Conservation (phyloP, 2,888 invertebrate genomes). For the Melieria crassipennis region DNA sequence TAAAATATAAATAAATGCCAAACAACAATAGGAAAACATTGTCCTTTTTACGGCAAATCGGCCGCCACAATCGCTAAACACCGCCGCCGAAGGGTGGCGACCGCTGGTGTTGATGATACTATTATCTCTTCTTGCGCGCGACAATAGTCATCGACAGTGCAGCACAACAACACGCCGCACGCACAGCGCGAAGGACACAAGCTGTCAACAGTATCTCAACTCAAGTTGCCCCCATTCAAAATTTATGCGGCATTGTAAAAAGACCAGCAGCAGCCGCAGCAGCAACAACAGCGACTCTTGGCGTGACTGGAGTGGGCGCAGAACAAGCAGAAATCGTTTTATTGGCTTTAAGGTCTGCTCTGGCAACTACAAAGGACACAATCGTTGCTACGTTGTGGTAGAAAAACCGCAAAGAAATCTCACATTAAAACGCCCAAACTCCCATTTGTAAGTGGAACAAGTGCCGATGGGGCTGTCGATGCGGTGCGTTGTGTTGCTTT, state of each 20-base stretch:
- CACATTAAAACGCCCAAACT: constrained; percentile 48
- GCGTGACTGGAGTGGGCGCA: constrained; percentile 11
- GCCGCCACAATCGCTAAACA: constrained; percentile 27
- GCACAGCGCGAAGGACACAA: constrained; percentile 36
- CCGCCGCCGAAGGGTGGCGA: constrained; percentile 26
- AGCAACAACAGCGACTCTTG: background rate
- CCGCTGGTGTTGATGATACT: constrained; percentile 61
- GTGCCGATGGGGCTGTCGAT: background rate
- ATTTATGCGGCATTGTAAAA: constrained; percentile 17
- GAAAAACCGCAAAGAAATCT: constrained; percentile 55
- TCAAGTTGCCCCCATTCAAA: constrained; percentile 40
- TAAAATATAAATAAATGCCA: constrained; percentile 12
- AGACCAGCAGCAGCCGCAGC: background rate
- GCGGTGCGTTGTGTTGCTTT: constrained; percentile 21
- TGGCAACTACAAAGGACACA: background rate
- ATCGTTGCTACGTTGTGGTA: background rate
- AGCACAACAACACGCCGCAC: too few relatives aligned
- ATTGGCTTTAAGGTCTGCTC: constrained; percentile 61
- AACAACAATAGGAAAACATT: constrained; percentile 30
- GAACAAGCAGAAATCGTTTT: constrained; percentile 56
- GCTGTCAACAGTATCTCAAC: constrained; percentile 43
- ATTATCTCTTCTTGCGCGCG: constrained; percentile 56
- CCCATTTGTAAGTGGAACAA: background rate
- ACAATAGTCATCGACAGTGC: constrained; percentile 37
- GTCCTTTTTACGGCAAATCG: constrained; percentile 39